These are phyloP conservation scores for Triops cancriformis DNA, from an alignment of 1,140 invertebrate genomes.

Conservation along the genomic window DNA sequence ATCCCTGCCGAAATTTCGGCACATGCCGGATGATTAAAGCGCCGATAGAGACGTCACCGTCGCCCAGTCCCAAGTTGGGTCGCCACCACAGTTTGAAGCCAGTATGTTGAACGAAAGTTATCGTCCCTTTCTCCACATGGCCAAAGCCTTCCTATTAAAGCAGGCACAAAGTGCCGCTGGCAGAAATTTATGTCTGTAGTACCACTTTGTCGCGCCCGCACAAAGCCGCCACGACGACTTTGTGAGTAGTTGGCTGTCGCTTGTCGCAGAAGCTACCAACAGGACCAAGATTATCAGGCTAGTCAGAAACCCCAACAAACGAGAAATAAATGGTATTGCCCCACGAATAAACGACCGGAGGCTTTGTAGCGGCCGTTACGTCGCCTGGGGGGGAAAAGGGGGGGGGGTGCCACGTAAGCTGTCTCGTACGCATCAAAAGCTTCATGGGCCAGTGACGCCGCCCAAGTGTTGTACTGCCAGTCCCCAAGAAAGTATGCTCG, in stretches of 20 bases:
- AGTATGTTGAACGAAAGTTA: not conserved
- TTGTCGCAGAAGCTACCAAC: not conserved
- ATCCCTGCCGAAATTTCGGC: no score
- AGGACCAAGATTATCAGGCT: not conserved
- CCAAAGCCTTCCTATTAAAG: not conserved
- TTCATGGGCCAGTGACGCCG: no score
- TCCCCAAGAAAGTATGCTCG: no score
- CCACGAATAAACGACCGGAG: not conserved
- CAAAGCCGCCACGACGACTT: not conserved
- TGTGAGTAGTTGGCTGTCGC: not conserved
- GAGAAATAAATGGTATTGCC: not conserved
- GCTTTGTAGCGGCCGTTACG: no score
- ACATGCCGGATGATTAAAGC: no score
- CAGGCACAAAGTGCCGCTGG: not conserved
- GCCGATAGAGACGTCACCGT: no score
- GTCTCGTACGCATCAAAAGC: no score
- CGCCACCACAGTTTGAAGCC: no score
- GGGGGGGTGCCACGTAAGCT: no score
- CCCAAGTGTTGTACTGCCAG: no score
- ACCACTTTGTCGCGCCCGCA: not conserved
- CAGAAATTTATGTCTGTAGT: not conserved
- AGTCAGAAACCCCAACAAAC: not conserved
- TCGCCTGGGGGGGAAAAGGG: no score
- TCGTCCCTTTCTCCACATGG: not conserved
- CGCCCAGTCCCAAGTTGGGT: no score